phyloP scores from a whole-genome alignment of 2,113 vertebrate species.

The Corvus cornix region DNA sequence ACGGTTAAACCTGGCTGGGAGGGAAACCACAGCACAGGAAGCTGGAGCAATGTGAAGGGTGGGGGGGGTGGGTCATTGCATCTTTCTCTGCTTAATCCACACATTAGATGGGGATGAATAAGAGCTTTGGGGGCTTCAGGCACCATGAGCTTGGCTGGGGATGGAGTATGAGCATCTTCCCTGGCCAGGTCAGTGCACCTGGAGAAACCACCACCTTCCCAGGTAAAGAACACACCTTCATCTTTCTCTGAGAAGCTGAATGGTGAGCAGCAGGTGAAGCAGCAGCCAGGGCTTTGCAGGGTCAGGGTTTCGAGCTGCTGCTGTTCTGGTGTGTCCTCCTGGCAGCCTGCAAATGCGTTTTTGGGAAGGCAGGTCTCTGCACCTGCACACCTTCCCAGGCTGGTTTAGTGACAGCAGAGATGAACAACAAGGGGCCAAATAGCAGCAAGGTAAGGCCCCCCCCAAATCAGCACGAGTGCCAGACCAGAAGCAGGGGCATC shows the following conservation, averaged over 20 bases:
- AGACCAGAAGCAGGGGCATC: background rate
- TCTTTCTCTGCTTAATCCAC: background rate
- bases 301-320: background rate
- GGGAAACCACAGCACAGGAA: background rate
- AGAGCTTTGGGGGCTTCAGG: background rate
- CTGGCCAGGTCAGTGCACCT: background rate
- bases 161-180: accelerated
- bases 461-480: background rate
- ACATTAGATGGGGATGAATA: background rate
- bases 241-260: accelerated
- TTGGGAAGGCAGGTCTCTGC: background rate
- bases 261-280: background rate
- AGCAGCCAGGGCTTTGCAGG: background rate
- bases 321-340: background rate
- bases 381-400: background rate
- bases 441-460: background rate
- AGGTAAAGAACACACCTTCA: background rate
- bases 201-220: background rate
- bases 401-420: background rate
- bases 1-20: background rate
- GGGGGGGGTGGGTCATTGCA: background rate
- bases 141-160: background rate
- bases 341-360: background rate
- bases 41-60: too few relatives aligned
- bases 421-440: background rate